Conservation (phyloP, 2,797 vertebrate species). For the Aulostomus chinensis region DNA sequence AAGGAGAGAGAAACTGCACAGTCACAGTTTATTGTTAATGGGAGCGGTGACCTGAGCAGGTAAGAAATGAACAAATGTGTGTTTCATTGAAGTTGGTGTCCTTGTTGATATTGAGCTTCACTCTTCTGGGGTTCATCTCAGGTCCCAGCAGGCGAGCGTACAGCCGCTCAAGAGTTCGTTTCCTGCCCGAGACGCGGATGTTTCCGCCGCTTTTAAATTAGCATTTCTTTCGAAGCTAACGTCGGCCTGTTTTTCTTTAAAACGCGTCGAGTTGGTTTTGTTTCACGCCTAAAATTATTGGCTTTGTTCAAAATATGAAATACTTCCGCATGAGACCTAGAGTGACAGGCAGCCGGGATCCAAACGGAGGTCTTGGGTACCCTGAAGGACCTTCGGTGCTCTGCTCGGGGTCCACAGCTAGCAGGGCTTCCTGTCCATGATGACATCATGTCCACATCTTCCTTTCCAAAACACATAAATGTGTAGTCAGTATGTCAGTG, state of each 20-base stretch:
- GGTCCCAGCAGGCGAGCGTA: neutral
- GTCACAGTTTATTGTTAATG: conserved; percentile 68
- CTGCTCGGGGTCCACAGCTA: neutral
- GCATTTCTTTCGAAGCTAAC: neutral
- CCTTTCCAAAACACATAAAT: no score
- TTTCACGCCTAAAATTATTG: neutral
- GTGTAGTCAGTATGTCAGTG: no score
- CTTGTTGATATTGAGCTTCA: fast-evolving
- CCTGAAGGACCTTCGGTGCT: neutral
- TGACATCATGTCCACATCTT: no score
- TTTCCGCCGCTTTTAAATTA: neutral
- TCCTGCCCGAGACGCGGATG: neutral
- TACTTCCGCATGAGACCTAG: conserved; percentile 40
- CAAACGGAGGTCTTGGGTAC: neutral
- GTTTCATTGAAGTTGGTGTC: fast-evolving
- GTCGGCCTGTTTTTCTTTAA: neutral
- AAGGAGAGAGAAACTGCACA: conserved; percentile 41
- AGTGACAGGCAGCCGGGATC: conserved; percentile 2
- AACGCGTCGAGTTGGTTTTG: neutral
- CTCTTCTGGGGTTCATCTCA: neutral
- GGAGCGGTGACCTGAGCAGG: conserved; percentile 72
- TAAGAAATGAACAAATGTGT: conserved; percentile 29
- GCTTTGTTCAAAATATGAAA: neutral
- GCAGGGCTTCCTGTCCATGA: no score
- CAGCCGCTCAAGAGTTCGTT: neutral